phyloP scores from a whole-genome alignment of 2,888 invertebrate species.

The Chelonus formosanus region DNA sequence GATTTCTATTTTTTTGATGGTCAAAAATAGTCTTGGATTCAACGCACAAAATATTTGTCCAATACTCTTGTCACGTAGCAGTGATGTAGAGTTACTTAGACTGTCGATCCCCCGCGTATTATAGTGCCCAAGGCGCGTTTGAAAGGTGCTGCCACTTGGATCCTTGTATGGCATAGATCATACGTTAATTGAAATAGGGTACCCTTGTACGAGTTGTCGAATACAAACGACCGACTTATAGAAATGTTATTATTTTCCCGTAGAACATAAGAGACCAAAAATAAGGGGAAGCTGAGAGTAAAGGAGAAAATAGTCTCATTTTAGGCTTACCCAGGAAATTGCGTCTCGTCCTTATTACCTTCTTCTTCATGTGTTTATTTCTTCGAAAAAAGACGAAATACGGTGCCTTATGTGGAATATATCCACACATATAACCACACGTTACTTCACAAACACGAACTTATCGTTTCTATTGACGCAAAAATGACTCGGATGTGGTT shows the following conservation, averaged over 20 bases:
- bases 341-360: constrained; percentile 50
- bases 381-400: constrained; percentile 21
- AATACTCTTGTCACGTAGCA: constrained; percentile 59
- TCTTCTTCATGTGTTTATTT: constrained; percentile 45
- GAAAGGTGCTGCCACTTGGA: constrained; percentile 53
- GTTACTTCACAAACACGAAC: constrained; percentile 17
- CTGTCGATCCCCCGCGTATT: constrained; percentile 59
- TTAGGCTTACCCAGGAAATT: constrained; percentile 54
- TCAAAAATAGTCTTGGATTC: constrained; percentile 9
- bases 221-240: constrained; percentile 66
- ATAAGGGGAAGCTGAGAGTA: constrained; percentile 14
- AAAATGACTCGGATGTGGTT: constrained; percentile 19
- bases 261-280: constrained; percentile 16
- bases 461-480: constrained; percentile 23
- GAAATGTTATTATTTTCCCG: constrained; percentile 64
- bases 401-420: constrained; percentile 13
- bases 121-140: constrained; percentile 51
- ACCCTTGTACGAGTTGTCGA: constrained; percentile 59
- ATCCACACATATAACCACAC: background rate
- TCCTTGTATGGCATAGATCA: constrained; percentile 64
- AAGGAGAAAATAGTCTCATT: constrained; percentile 39
- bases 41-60: constrained; percentile 28
- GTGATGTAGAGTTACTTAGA: constrained; percentile 65
- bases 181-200: constrained; percentile 66
- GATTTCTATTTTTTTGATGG: constrained; percentile 3